Evolutionary conservation across 2,888 invertebrate species (phyloP).

Genomic region (Cylloceria caligata): DNA sequence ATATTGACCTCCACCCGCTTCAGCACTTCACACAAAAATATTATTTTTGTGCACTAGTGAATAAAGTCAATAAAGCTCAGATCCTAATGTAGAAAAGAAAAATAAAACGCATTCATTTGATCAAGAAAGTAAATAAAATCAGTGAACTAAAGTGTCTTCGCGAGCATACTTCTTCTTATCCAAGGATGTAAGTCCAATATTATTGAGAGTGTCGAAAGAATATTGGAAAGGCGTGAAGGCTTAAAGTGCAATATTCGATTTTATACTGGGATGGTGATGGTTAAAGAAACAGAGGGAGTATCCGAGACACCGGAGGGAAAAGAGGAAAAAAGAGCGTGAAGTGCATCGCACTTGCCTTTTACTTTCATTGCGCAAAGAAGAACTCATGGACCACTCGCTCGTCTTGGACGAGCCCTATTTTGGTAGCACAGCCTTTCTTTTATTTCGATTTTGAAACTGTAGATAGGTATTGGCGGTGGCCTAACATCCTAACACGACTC

Average conservation of each 20-base stretch:
- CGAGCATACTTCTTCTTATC: not conserved
- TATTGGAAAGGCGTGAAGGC: slow-evolving; percentile 37
- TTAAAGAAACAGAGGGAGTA: slow-evolving; percentile 15
- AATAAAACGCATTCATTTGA: slow-evolving; percentile 2
- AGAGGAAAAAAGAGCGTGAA: slow-evolving; percentile 38
- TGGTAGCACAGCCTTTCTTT: slow-evolving; percentile 51
- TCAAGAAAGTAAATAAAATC: slow-evolving; percentile 12
- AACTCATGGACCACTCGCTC: slow-evolving; percentile 50
- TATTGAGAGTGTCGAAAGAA: slow-evolving; percentile 49
- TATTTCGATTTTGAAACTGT: slow-evolving; percentile 65
- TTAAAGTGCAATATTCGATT: slow-evolving; percentile 61
- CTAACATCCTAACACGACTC: slow-evolving; percentile 24
- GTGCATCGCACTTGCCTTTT: slow-evolving; percentile 61
- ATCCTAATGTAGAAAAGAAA: too few relatives aligned
- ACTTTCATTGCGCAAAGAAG: slow-evolving; percentile 62
- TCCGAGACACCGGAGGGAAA: slow-evolving; percentile 27
- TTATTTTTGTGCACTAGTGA: too few relatives aligned
- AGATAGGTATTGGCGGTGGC: slow-evolving; percentile 55
- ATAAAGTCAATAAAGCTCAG: too few relatives aligned
- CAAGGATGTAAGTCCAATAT: slow-evolving; percentile 45
- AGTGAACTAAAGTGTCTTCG: not conserved
- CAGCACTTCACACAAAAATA: too few relatives aligned
- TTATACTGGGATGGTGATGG: slow-evolving; percentile 46
- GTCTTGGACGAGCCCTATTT: slow-evolving; percentile 48
- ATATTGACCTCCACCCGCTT: slow-evolving; percentile 29